These are phyloP conservation scores for Anomalospiza imberbis DNA, from an alignment of 2,797 vertebrate species.

Conservation along the genomic window DNA sequence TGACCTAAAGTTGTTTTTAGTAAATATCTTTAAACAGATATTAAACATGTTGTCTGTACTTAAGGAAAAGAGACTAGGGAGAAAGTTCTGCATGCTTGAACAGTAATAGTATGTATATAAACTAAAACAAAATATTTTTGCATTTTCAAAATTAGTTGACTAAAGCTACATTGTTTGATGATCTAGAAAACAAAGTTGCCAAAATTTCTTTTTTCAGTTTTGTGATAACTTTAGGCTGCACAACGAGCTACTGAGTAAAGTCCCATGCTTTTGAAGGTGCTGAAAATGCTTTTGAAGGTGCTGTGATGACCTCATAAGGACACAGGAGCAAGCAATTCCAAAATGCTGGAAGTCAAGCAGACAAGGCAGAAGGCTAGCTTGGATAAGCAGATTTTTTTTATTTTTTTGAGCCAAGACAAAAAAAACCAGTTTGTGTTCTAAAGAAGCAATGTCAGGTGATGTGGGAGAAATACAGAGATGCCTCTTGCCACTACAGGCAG, in stretches of 20 bases:
- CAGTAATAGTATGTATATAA: neutral
- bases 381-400: neutral
- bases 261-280: neutral
- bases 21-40: neutral
- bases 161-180: neutral
- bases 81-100: fast-evolving
- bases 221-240: neutral
- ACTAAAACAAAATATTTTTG: neutral
- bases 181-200: neutral
- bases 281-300: neutral
- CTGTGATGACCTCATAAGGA: neutral
- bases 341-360: neutral
- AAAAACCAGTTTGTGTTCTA: too few species aligned
- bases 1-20: fast-evolving
- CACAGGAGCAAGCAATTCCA: neutral
- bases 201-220: neutral
- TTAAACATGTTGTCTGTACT: neutral
- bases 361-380: neutral
- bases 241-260: too few species aligned
- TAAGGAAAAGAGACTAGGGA: neutral
- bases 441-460: neutral
- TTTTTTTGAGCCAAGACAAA: neutral
- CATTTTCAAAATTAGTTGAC: neutral
- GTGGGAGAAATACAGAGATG: neutral
- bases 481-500: neutral